Evolutionary conservation across 2,888 invertebrate species (phyloP).

Genomic region (Lomographa bimaculata): DNA sequence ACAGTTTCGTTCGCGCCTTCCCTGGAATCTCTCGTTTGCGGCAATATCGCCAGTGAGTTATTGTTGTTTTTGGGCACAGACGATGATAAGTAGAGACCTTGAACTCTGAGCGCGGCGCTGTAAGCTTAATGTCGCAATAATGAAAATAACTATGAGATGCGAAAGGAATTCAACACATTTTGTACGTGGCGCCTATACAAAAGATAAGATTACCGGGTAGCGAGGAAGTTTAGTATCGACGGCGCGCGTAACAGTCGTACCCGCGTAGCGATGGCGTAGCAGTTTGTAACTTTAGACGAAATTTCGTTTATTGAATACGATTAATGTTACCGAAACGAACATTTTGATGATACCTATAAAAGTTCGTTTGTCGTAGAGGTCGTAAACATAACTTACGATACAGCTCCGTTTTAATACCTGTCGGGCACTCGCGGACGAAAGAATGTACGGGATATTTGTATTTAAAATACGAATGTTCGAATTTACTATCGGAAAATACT

Average conservation of each 20-base stretch:
- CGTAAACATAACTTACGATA: not conserved
- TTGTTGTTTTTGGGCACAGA: conserved; percentile 16
- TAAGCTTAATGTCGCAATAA: conserved; percentile 1
- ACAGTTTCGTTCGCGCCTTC: conserved; percentile 14
- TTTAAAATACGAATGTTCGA: conserved; percentile 8
- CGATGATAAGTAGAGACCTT: conserved; percentile 20
- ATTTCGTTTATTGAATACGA: not conserved
- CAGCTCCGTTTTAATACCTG: not conserved
- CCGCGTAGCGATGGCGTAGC: not conserved
- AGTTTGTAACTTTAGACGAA: not conserved
- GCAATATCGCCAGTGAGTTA: conserved; percentile 27
- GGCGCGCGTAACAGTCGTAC: too few species aligned
- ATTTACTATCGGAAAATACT: conserved; percentile 20
- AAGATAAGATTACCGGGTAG: too few species aligned
- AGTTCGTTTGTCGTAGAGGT: not conserved
- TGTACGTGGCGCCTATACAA: too few species aligned
- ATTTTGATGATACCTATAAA: not conserved
- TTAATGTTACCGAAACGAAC: not conserved
- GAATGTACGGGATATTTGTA: conserved; percentile 1
- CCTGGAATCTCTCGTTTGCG: conserved; percentile 26
- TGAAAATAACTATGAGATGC: conserved; percentile 1
- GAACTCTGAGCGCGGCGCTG: conserved; percentile 9
- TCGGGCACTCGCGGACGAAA: not conserved
- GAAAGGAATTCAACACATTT: too few species aligned
- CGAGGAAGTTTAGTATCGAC: too few species aligned